Evolutionary conservation across 2,113 vertebrate species (phyloP), one percentile per base, ranked within the genome.

Genomic region (Lonchura striata): DNA sequence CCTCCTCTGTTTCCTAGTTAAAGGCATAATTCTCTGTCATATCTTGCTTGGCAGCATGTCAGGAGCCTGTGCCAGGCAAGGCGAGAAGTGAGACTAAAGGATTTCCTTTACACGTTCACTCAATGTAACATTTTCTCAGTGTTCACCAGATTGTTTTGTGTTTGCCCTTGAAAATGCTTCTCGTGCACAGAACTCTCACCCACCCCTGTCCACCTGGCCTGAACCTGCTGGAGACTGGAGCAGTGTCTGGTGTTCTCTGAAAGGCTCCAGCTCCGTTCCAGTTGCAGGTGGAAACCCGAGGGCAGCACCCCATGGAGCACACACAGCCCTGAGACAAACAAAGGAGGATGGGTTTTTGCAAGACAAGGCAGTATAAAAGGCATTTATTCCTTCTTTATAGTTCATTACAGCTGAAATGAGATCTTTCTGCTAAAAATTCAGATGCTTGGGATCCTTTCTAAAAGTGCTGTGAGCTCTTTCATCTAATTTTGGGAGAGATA

Each of bases 41-140:
- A 28, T 90, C 82, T 83, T 23, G 25, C 91, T 74, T 95, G 94
- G 96, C 92, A 93, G 81, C n/a, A 0, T 13, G 65, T 89, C 95
- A 90, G 90, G 78, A 91, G 70, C 70, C 70, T 6, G 19, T 93
- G 92, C 95, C 94, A 91, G 87, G 92, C 70, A 22, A 69, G 88
- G 90, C 31, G 49, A 85, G 92, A 91, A 95, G 78, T 68, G 75
- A 91, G 84, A 87, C 87, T 57, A 6, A 85, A 94, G 95, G 93
- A 92, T 96, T 95, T 85, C 92, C 92, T 93, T 80, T 68, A 27
- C 52, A 60, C 71, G 5, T 63, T 66, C 46, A 11, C 70, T 86
- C 54, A 20, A 16, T 68, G 82, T 71, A 35, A 94, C 41, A 91
- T 87, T 60, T 37, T 41, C 87, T 79, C 5, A 0, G 33, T 31